Conservation (phyloP, 2,113 vertebrate species). For the Xiphophorus maculatus region DNA sequence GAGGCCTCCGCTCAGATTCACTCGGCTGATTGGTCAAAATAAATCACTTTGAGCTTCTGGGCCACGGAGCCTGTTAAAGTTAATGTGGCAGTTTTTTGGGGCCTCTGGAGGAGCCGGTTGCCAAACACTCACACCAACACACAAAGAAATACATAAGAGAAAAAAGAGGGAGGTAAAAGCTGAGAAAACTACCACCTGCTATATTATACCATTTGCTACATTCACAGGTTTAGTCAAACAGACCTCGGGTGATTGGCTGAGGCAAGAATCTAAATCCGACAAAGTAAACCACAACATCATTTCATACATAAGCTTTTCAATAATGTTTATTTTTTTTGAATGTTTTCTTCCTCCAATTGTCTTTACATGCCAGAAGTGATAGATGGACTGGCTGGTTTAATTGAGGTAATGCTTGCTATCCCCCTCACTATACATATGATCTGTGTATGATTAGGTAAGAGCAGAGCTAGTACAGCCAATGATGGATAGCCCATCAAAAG, state of each 20-base stretch:
- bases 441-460: conserved; percentile 67
- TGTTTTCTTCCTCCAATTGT: conserved; percentile 3
- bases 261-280: background rate
- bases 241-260: background rate
- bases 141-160: background rate
- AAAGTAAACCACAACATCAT: background rate
- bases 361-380: conserved; percentile 47
- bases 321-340: background rate
- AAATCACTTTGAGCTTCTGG: conserved; percentile 49
- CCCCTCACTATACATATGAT: conserved; percentile 61
- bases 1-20: conserved; percentile 55
- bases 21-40: conserved; percentile 60
- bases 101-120: conserved; percentile 7
- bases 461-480: conserved; percentile 32
- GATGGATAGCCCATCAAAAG: conserved; percentile 60
- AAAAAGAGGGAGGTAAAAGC: background rate
- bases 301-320: background rate
- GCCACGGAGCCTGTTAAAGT: conserved; percentile 51
- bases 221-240: background rate
- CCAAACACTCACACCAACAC: conserved; percentile 15
- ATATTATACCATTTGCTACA: background rate
- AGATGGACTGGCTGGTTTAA: conserved; percentile 49
- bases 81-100: conserved; percentile 47
- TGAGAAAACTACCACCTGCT: background rate
- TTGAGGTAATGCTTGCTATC: conserved; percentile 60